Percentiles rank a stretch among this genome's conserved stretches.
These are phyloP conservation scores for Dipodomys ordii DNA, from an alignment of 2,113 vertebrate species.

Conservation along the genomic window DNA sequence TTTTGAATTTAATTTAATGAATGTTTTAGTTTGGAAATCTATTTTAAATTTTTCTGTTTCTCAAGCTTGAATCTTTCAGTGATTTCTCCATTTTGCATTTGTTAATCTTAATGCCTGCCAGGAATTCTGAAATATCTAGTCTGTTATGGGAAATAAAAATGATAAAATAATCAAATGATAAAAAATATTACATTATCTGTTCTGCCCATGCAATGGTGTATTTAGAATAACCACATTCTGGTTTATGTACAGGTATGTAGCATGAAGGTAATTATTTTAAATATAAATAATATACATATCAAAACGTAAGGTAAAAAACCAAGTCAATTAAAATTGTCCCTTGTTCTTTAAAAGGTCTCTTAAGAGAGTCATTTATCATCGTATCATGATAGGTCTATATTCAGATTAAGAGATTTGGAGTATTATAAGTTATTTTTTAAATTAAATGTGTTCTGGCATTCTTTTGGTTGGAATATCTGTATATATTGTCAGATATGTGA, in stretches of 20 bases:
- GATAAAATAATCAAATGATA: conserved; percentile 31
- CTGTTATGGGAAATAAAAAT: conserved; percentile 55
- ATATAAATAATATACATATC: conserved; percentile 43
- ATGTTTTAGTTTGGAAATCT: conserved; percentile 62
- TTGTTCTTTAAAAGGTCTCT: conserved; percentile 37
- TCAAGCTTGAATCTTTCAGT: conserved; percentile 30
- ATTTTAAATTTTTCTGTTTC: conserved; percentile 55
- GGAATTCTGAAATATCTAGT: conserved; percentile 61
- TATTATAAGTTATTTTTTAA: conserved; percentile 33
- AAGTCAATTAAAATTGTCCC: conserved; percentile 28
- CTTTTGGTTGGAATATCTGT: conserved; percentile 61
- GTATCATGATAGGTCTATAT: conserved; percentile 23
- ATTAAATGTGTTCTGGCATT: conserved; percentile 26
- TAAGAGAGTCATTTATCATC: conserved; percentile 31
- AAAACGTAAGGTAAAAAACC: conserved; percentile 54
- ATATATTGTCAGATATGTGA: conserved; percentile 35
- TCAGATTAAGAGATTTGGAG: conserved; percentile 46
- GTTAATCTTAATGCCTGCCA: conserved; percentile 39
- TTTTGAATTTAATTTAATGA: conserved; percentile 57
- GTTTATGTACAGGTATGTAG: conserved; percentile 49
- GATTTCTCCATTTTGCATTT: conserved; percentile 58
- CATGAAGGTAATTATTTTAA: conserved; percentile 40
- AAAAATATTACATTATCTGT: conserved; percentile 47
- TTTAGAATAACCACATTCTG: conserved; percentile 40
- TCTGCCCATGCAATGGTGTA: conserved; percentile 5